Conservation (phyloP, 2,113 vertebrate species). For the Polypterus bichir region DNA sequence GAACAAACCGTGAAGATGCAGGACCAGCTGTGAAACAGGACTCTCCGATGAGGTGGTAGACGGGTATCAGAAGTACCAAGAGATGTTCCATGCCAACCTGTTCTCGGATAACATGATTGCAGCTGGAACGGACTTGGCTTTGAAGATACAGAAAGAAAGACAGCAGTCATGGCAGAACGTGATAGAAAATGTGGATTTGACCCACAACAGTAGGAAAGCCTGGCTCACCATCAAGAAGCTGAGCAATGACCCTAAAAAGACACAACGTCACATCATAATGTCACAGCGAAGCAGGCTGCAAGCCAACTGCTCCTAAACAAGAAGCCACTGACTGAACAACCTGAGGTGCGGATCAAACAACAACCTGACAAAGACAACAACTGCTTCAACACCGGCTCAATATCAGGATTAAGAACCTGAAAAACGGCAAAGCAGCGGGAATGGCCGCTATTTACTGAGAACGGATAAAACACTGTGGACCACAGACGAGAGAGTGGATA, state of each 20-base stretch:
- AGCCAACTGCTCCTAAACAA: neutral
- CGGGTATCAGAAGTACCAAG: too few relatives aligned
- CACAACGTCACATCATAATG: neutral
- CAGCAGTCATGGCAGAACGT: neutral
- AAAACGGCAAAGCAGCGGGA: neutral
- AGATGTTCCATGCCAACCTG: too few relatives aligned
- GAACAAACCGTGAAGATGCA: too few relatives aligned
- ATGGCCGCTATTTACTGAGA: neutral
- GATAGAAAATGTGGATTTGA: neutral
- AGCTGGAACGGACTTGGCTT: too few relatives aligned
- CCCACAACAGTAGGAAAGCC: neutral
- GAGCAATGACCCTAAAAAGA: neutral
- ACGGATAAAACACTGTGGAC: neutral
- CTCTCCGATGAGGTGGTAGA: too few relatives aligned
- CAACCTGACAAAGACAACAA: neutral
- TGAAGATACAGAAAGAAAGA: neutral
- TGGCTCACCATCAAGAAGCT: neutral
- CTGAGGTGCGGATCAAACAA: neutral
- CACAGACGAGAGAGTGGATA: neutral
- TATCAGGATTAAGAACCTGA: neutral
- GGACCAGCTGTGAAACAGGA: too few relatives aligned
- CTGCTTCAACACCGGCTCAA: neutral
- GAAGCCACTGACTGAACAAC: neutral
- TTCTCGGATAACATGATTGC: too few relatives aligned
- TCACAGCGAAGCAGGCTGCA: neutral